Evolutionary conservation across 2,113 vertebrate species (phyloP).

Genomic region (Onychostruthus taczanowskii): DNA sequence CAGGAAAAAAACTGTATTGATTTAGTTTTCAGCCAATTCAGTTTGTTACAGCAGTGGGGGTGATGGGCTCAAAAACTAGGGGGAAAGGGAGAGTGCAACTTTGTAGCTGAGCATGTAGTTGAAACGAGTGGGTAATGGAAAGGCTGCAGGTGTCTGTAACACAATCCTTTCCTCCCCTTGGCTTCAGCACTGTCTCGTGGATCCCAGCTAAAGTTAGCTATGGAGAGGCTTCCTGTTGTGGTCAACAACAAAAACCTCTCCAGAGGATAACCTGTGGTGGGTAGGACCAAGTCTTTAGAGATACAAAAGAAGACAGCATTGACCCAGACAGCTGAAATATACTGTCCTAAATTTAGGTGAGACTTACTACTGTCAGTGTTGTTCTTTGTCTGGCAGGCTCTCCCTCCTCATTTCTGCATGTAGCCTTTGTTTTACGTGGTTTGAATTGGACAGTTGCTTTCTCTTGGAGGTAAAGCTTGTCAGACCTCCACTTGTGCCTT

Average conservation of each 20-base stretch:
- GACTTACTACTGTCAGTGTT: neutral
- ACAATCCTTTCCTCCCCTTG: rapidly evolving
- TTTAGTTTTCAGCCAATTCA: rapidly evolving
- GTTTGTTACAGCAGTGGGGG: neutral
- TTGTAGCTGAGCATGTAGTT: neutral
- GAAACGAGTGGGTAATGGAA: neutral
- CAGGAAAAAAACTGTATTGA: neutral
- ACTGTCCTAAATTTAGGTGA: neutral
- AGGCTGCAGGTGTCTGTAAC: neutral
- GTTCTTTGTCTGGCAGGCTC: neutral
- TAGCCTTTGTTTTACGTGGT: rapidly evolving
- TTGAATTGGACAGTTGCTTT: neutral
- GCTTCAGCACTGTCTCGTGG: neutral
- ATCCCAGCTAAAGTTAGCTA: neutral
- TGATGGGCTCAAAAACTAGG: neutral
- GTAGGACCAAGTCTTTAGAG: neutral
- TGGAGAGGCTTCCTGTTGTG: neutral
- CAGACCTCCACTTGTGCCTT: neutral
- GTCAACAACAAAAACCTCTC: neutral
- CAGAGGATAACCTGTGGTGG: neutral
- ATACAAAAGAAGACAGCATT: neutral
- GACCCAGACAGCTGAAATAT: neutral
- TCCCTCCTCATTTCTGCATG: neutral
- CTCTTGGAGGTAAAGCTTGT: neutral
- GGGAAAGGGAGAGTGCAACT: neutral